Conservation (phyloP, 1,140 invertebrate genomes). For the Eriocheir sinensis region DNA sequence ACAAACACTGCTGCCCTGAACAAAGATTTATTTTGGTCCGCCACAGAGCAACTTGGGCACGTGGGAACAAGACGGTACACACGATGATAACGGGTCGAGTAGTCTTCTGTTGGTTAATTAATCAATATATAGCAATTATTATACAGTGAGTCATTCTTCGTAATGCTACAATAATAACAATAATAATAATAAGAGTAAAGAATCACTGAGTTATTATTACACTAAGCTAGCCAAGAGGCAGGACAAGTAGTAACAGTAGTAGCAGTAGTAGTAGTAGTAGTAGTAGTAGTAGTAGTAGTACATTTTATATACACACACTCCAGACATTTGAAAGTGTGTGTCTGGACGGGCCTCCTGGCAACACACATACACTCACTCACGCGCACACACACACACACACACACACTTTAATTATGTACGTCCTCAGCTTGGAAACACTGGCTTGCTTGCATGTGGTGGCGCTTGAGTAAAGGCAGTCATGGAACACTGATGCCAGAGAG, state of each 20-base stretch:
- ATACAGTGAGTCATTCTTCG: not conserved
- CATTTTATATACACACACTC: not conserved
- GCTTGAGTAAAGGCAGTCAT: too few relatives aligned
- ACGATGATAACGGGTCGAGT: too few relatives aligned
- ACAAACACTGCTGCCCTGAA: not conserved
- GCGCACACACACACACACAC: not conserved
- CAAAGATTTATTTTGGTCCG: conserved; percentile 13
- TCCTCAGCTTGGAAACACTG: not conserved
- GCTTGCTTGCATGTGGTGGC: not conserved
- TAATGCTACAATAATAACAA: not conserved
- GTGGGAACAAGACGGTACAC: not conserved
- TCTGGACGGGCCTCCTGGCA: too few relatives aligned
- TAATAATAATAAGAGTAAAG: too few relatives aligned
- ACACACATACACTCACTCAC: not conserved
- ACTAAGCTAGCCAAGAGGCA: not conserved
- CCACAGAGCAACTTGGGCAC: not conserved
- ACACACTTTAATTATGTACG: not conserved
- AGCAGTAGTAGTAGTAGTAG: too few relatives aligned
- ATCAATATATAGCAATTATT: conserved; percentile 18
- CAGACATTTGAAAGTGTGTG: too few relatives aligned
- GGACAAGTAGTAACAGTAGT: too few relatives aligned
- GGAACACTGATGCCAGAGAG: too few relatives aligned
- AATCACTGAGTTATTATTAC: conserved; percentile 20
- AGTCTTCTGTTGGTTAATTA: not conserved
- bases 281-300: too few relatives aligned